Conservation (phyloP, 2,797 vertebrate species). For the Fistularia commersonii region DNA sequence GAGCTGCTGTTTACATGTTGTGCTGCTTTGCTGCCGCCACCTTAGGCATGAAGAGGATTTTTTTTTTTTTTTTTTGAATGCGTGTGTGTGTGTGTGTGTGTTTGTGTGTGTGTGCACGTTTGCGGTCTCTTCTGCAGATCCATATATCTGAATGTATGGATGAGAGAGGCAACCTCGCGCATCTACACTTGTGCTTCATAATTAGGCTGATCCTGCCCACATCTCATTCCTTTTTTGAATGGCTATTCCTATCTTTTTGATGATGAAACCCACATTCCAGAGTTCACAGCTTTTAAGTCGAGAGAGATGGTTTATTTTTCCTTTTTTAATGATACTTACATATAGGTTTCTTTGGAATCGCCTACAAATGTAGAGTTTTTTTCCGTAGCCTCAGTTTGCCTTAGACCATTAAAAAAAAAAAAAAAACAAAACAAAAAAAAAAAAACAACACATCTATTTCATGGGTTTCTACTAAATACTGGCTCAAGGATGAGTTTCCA, state of each 20-base stretch:
- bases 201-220: conserved; percentile 11
- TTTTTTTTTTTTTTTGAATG: conserved; percentile 15
- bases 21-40: conserved; percentile 31
- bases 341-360: too few relatives aligned
- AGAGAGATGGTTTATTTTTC: too few relatives aligned
- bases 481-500: too few relatives aligned
- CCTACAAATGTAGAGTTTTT: too few relatives aligned
- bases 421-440: too few relatives aligned
- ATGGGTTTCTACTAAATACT: too few relatives aligned
- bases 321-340: too few relatives aligned
- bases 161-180: conserved; percentile 8
- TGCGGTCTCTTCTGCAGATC: too few relatives aligned
- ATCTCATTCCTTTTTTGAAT: not conserved
- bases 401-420: too few relatives aligned
- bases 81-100: conserved; percentile 23
- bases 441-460: too few relatives aligned
- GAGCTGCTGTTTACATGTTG: conserved; percentile 44
- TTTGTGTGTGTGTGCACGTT: conserved; percentile 4
- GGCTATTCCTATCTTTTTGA: conserved; percentile 1
- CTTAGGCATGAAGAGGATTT: conserved; percentile 29
- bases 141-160: conserved; percentile 2
- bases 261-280: not conserved
- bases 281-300: too few relatives aligned
- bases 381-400: too few relatives aligned
- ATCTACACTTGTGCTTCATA: conserved; percentile 11